Evolutionary conservation across 2,888 invertebrate species (phyloP).

Genomic region (Pristionchus arcanus): DNA sequence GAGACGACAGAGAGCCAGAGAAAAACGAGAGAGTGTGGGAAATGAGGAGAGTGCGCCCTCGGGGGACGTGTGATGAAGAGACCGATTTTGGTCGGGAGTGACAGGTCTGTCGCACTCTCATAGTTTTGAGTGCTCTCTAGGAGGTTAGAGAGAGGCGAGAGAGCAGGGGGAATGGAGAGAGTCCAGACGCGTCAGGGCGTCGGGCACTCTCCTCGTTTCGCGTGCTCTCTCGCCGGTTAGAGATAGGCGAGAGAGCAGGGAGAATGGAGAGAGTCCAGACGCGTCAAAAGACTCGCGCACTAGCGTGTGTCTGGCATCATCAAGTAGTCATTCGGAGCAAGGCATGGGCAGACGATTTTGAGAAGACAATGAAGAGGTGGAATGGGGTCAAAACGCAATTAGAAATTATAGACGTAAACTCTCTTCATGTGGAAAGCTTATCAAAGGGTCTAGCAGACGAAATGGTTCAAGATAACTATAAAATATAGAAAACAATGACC

Average conservation of each 20-base stretch:
- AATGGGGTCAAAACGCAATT: not conserved
- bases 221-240: not conserved
- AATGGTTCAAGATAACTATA: too few species aligned
- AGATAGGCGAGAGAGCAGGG: not conserved
- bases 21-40: not conserved
- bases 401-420: too few species aligned
- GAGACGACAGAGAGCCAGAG: not conserved
- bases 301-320: not conserved
- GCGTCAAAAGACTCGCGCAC: not conserved
- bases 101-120: not conserved
- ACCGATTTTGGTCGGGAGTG: slow-evolving; percentile 24
- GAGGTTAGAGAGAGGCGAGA: not conserved
- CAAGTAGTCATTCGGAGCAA: not conserved
- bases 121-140: not conserved
- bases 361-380: not conserved
- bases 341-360: not conserved
- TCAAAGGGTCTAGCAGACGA: too few species aligned
- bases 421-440: too few species aligned
- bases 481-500: too few species aligned
- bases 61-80: slow-evolving; percentile 22
- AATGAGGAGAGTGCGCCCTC: not conserved
- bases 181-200: not conserved
- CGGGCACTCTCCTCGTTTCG: not conserved
- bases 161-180: not conserved
- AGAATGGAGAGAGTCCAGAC: not conserved